These are phyloP conservation scores for Melanaphis sacchari DNA, from an alignment of 1,140 invertebrate genomes.

Conservation along the genomic window DNA sequence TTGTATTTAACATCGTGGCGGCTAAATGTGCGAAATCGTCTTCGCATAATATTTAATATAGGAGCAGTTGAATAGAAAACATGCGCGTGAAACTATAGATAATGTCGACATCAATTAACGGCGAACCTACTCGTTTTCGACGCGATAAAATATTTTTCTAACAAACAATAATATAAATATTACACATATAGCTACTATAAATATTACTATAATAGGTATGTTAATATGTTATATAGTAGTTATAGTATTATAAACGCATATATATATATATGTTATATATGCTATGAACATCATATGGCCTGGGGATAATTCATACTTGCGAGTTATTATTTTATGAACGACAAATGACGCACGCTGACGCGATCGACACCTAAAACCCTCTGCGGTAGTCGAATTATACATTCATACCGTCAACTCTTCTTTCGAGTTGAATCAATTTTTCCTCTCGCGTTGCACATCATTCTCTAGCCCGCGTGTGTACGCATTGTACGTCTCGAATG, in stretches of 20 bases:
- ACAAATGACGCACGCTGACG: not conserved
- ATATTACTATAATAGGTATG: not conserved
- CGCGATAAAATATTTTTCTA: not conserved
- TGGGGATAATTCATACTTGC: too few species aligned
- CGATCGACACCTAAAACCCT: not conserved
- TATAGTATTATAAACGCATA: not conserved
- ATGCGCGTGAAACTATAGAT: not conserved
- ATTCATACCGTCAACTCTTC: not conserved
- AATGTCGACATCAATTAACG: not conserved
- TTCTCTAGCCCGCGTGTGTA: not conserved
- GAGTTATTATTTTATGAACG: not conserved
- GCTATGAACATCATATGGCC: not conserved
- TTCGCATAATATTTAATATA: not conserved
- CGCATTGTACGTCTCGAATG: not conserved
- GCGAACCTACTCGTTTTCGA: not conserved
- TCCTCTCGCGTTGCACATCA: not conserved
- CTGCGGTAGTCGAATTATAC: not conserved
- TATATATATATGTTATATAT: not conserved
- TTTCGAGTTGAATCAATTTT: not conserved
- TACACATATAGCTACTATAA: not conserved
- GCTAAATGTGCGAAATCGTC: not conserved
- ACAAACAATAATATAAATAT: not conserved
- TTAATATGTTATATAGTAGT: too few species aligned
- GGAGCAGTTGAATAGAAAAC: not conserved
- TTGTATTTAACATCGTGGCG: not conserved